These are phyloP conservation scores for Eristalis intricaria DNA, from an alignment of 2,888 invertebrate genomes.

Conservation along the genomic window DNA sequence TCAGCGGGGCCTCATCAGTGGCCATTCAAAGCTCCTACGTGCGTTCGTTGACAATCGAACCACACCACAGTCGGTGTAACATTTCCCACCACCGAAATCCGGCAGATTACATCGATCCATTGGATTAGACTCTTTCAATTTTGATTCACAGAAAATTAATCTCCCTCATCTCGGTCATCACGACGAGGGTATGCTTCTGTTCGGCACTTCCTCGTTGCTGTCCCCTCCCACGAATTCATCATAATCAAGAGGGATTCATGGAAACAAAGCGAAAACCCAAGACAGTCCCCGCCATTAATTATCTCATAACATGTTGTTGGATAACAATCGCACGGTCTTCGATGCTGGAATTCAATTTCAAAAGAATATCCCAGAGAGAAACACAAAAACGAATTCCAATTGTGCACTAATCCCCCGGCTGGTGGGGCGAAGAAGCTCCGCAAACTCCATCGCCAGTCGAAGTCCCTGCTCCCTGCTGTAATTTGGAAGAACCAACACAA, in stretches of 20 bases:
- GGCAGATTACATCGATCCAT: too few species aligned
- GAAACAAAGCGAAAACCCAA: neutral
- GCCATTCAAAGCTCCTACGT: too few species aligned
- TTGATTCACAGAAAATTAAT: too few species aligned
- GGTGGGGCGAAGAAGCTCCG: neutral
- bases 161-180: too few species aligned
- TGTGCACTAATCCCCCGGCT: constrained; percentile 31
- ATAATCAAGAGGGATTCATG: neutral
- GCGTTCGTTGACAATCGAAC: too few species aligned
- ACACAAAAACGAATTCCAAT: constrained; percentile 38
- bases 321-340: constrained; percentile 8
- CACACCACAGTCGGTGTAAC: too few species aligned
- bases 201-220: neutral
- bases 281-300: constrained; percentile 14
- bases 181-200: too few species aligned
- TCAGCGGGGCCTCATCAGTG: too few species aligned
- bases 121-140: too few species aligned
- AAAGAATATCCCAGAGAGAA: constrained; percentile 45
- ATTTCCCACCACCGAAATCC: too few species aligned
- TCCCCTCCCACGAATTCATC: neutral
- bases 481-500: constrained; percentile 39
- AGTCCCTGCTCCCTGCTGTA: constrained; percentile 26
- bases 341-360: constrained; percentile 34
- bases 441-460: constrained; percentile 12
- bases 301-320: constrained; percentile 27